phyloP scores from a whole-genome alignment of 1,140 invertebrate species.

The Paraescarpia echinospica region DNA sequence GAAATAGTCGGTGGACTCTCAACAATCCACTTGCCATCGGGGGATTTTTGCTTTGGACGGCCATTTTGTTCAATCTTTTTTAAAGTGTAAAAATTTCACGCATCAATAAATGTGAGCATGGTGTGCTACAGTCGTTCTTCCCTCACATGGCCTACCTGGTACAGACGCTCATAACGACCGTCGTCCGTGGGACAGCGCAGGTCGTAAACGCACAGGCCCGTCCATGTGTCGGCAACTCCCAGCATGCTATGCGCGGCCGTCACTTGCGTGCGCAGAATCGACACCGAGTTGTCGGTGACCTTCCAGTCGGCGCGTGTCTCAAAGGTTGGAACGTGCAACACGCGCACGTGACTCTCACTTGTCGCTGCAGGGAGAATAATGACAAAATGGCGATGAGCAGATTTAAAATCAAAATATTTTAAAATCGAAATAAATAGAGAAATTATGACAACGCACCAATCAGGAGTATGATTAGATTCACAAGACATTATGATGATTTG shows the following conservation, averaged over 20 bases:
- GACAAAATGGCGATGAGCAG: neutral
- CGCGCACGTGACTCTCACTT: slow-evolving; percentile 18
- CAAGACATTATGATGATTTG: no score
- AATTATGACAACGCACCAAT: no score
- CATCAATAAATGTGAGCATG: no score
- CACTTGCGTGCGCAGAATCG: slow-evolving; percentile 11
- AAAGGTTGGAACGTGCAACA: slow-evolving; percentile 9
- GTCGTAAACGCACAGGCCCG: slow-evolving; percentile 25
- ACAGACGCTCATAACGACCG: slow-evolving; percentile 14
- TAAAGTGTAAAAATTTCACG: no score
- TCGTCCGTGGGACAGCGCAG: neutral
- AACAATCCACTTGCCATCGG: no score
- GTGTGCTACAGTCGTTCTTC: neutral
- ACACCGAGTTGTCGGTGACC: slow-evolving; percentile 17
- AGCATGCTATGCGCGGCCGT: neutral
- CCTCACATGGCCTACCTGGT: slow-evolving; percentile 19
- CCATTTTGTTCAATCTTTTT: no score
- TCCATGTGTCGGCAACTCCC: slow-evolving; percentile 23
- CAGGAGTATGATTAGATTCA: no score
- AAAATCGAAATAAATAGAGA: no score
- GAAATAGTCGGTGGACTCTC: no score
- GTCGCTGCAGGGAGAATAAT: neutral
- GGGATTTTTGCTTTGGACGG: neutral
- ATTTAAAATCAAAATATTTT: neutral
- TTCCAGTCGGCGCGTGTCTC: slow-evolving; percentile 16